A percentile compares a stretch with the other conserved stretches of the same genome.
phyloP scores from a whole-genome alignment of 2,113 vertebrate genomes.

The Macaca mulatta region DNA sequence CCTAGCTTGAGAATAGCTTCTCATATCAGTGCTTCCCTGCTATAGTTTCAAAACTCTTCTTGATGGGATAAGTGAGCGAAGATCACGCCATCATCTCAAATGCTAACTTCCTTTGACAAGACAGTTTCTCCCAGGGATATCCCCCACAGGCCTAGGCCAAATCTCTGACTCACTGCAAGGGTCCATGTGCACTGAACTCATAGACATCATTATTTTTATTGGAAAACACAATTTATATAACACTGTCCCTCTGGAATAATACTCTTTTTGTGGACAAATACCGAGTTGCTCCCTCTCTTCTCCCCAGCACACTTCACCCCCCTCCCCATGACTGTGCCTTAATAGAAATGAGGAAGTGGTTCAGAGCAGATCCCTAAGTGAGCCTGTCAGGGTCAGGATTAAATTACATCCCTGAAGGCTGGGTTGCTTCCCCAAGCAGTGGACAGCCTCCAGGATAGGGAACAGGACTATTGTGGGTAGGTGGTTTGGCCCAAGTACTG shows the following conservation, averaged over 20 bases:
- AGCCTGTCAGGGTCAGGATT: not conserved
- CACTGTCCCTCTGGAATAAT: not conserved
- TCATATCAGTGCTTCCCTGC: not conserved
- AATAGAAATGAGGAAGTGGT: not conserved
- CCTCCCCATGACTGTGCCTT: not conserved
- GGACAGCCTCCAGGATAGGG: not conserved
- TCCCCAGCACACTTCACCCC: too few relatives aligned
- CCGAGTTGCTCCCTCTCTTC: not conserved
- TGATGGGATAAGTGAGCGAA: not conserved
- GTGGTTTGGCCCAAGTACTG: conserved; percentile 46
- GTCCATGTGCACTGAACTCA: not conserved
- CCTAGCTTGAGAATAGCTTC: not conserved
- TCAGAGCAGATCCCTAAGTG: not conserved
- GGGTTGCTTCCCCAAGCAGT: not conserved
- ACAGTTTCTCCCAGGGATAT: not conserved
- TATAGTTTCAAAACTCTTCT: not conserved
- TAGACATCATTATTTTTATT: not conserved
- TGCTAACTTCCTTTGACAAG: conserved; percentile 29
- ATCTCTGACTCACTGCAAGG: conserved; percentile 36
- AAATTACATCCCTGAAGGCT: not conserved
- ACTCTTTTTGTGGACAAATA: not conserved
- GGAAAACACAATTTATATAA: conserved; percentile 31
- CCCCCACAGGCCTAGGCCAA: not conserved
- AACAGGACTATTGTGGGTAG: conserved; percentile 32
- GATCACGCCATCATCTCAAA: not conserved